Evolutionary conservation across 1,140 invertebrate species (phyloP).

Genomic region (Vollenhovia emeryi): DNA sequence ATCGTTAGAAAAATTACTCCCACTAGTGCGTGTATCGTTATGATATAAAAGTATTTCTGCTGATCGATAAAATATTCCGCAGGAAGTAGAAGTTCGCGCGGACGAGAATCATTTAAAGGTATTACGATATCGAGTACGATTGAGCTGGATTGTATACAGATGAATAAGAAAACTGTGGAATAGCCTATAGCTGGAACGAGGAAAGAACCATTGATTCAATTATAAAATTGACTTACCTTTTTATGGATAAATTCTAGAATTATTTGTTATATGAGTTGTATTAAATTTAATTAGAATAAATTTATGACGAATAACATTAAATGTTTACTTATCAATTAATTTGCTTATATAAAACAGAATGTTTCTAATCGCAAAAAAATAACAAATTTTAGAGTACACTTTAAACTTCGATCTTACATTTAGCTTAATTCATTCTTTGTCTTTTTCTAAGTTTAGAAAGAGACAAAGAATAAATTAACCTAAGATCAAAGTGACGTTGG

Average conservation of each 20-base stretch:
- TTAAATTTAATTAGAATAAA: neutral
- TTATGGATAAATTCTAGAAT: neutral
- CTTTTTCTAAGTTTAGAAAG: too few relatives aligned
- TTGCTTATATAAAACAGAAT: too few relatives aligned
- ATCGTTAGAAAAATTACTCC: constrained; percentile 22
- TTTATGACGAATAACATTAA: neutral
- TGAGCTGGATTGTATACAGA: neutral
- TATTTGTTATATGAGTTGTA: neutral
- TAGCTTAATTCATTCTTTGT: too few relatives aligned
- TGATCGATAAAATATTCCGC: constrained; percentile 65
- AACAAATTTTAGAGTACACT: too few relatives aligned
- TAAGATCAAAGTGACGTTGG: too few relatives aligned
- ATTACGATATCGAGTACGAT: neutral
- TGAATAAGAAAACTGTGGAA: neutral
- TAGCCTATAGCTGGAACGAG: neutral
- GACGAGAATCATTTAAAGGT: constrained; percentile 45
- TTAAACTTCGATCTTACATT: too few relatives aligned
- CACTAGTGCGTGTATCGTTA: constrained; percentile 50
- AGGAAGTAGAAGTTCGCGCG: neutral
- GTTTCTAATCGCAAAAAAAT: too few relatives aligned
- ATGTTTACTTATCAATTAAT: too few relatives aligned
- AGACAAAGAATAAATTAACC: too few relatives aligned
- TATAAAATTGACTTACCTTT: neutral
- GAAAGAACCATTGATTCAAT: neutral
- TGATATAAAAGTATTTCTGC: constrained; percentile 62